Percentiles rank a stretch among this genome's conserved stretches.
Evolutionary conservation across 2,797 vertebrate species (phyloP).

Genomic region (Heteromormyrus szaboi): DNA sequence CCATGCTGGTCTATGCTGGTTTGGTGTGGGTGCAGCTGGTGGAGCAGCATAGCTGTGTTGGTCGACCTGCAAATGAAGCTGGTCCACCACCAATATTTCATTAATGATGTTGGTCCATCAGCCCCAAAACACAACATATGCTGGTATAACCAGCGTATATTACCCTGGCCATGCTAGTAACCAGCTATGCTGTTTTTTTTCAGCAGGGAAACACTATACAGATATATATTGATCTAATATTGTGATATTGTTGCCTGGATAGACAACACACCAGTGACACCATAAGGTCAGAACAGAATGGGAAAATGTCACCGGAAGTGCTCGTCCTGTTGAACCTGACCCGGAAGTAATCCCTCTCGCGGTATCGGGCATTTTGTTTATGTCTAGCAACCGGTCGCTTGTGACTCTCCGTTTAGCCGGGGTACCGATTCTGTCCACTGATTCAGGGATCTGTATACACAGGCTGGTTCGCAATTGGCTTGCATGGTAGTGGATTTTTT

Average conservation of each 20-base stretch:
- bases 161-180: neutral
- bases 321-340: neutral
- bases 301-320: neutral
- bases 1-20: neutral
- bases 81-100: neutral
- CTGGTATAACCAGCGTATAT: neutral
- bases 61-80: neutral
- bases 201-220: too few relatives aligned
- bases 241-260: neutral
- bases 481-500: neutral
- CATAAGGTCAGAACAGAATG: neutral
- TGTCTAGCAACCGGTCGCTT: neutral
- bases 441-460: neutral
- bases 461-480: neutral
- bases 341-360: neutral
- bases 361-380: neutral
- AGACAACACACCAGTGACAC: neutral
- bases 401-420: neutral
- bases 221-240: neutral
- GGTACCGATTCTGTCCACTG: neutral
- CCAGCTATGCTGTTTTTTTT: neutral
- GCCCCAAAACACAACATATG: neutral
- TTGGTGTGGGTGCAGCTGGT: neutral
- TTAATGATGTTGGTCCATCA: neutral
- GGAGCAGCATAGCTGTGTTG: neutral